Evolutionary conservation across 2,888 invertebrate species (phyloP).

Genomic region (Cyrtodaria siliqua): DNA sequence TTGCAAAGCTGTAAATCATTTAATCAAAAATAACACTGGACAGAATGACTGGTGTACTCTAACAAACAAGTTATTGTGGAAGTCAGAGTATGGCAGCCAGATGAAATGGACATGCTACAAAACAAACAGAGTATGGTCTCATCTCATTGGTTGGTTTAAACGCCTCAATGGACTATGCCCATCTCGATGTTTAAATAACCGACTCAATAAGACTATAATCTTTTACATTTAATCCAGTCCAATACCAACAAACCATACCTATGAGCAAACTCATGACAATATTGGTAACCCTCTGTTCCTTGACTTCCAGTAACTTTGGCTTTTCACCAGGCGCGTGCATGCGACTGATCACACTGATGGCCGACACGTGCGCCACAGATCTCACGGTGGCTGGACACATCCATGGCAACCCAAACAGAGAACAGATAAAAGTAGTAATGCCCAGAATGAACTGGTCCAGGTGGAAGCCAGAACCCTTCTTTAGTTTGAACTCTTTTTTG

Average conservation of each 20-base stretch:
- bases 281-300: slow-evolving; percentile 88
- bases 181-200: no score
- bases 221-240: no score
- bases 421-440: slow-evolving; percentile 93
- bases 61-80: no score
- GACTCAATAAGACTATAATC: no score
- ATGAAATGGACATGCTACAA: no score
- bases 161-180: no score
- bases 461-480: slow-evolving; percentile 98
- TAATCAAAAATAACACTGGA: no score
- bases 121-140: no score
- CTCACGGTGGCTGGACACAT: slow-evolving; percentile 97
- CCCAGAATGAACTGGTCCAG: slow-evolving; percentile 97
- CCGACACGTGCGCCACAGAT: slow-evolving; percentile 97
- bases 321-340: slow-evolving; percentile 99
- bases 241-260: slow-evolving; percentile 84
- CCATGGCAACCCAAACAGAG: slow-evolving; percentile 96
- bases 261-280: slow-evolving; percentile 85
- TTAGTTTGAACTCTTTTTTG: slow-evolving; percentile 96
- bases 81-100: no score
- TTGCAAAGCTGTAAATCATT: no score
- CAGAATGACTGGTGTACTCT: no score
- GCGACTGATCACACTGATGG: slow-evolving; percentile 97
- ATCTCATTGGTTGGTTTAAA: no score
- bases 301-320: slow-evolving; percentile 90